Evolutionary conservation across 2,888 invertebrate genomes (phyloP), one percentile per base, ranked within the genome.

Genomic region (Acrobeloides nanus): DNA sequence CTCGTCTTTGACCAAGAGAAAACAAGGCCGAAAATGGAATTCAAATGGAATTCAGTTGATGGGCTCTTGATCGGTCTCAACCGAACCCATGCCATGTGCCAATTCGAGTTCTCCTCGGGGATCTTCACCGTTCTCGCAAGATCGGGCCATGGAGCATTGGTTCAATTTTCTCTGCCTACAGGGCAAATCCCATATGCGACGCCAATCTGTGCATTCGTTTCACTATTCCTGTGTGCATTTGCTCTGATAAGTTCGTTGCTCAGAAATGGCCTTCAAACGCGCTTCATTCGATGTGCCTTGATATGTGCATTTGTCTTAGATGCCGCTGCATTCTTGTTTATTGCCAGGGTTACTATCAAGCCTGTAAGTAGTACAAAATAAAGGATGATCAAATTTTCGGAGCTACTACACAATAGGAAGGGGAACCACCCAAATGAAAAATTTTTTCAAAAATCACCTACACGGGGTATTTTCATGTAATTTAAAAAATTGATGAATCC

Each of bases 11-110:
- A n/a, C 15, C 7, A 41, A 39, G 7, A 46, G 8, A 17, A 24
- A 1, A 20, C 17, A 25, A 4, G 4, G 17, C 51, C 3, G 2
- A 17, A 12, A 33, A 10, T 12, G 2, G 24, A 24, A 4, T 18
- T 55, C 2, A 24, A 58, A 17, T 68, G 68, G 68, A 46, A 49
- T 1, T 48, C 53, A 4, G 38, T 48, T 5, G 57, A 54, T 34
- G 53, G 60, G 5, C 32, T 40, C 10, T 48, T 68, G 31, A 58
- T 64, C 20, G 63, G 63, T 7, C 32, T 70, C 48, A 70, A 70
- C 43, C 35, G 60, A 6, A 62, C 66, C n/a, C 70, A 71, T 46
- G 64, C 61, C 1, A 53, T 52, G 1, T 70, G 70, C 46, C 59
- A 66, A 47, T 71, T 57, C 49, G 21, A 27, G 7, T 10, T 27